Percentiles rank a stretch among this genome's conserved stretches.
Conservation (phyloP, 1,140 invertebrate species). For the Drosophila ironensis region DNA sequence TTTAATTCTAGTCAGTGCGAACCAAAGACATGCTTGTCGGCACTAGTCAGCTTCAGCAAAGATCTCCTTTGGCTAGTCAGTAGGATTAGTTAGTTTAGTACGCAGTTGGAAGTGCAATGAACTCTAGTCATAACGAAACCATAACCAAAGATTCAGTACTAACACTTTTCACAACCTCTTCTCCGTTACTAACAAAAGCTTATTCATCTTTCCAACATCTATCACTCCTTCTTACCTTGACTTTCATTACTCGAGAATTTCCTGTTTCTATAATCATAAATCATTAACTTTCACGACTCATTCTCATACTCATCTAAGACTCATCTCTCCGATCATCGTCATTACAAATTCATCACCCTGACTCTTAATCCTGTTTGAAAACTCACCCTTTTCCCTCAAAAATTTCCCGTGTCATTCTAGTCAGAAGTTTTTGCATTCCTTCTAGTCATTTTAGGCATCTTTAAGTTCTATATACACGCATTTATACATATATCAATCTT, state of each 20-base stretch:
- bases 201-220: background rate
- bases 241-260: background rate
- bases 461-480: conserved; percentile 15
- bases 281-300: conserved; percentile 14
- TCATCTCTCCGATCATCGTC: background rate
- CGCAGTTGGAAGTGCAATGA: conserved; percentile 33
- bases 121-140: conserved; percentile 6
- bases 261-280: background rate
- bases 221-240: background rate
- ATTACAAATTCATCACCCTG: background rate
- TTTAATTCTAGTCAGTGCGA: conserved; percentile 49
- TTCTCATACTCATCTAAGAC: conserved; percentile 2
- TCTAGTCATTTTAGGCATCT: conserved; percentile 30
- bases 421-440: conserved; percentile 37
- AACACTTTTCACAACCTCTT: background rate
- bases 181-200: background rate
- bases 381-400: background rate
- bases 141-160: background rate
- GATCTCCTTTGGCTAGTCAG: conserved; percentile 62
- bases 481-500: conserved; percentile 12
- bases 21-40: conserved; percentile 10
- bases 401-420: conserved; percentile 14
- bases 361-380: background rate
- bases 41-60: conserved; percentile 68
- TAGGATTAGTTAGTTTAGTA: conserved; percentile 21